Evolutionary conservation across 2,113 vertebrate species (phyloP).

Genomic region (Neogale vison): DNA sequence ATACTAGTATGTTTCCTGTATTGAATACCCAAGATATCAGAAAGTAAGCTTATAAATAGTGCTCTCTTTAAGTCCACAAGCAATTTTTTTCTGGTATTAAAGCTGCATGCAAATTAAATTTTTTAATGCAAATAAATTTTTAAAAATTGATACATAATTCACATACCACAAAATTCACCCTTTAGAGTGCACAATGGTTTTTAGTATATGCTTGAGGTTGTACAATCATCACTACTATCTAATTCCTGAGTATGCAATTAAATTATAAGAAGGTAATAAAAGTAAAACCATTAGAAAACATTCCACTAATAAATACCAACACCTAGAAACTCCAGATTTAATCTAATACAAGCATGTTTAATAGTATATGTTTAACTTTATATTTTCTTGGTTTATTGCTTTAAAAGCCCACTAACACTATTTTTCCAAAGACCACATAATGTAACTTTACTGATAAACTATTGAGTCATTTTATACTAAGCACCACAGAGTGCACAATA

Average conservation of each 20-base stretch:
- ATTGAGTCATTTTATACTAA: slow-evolving; percentile 29
- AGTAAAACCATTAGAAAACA: slow-evolving; percentile 11
- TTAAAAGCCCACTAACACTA: neutral
- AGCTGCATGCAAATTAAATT: neutral
- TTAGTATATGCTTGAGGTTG: neutral
- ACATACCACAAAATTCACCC: slow-evolving; percentile 20
- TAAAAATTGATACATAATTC: neutral
- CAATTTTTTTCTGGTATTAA: neutral
- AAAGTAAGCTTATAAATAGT: slow-evolving; percentile 4
- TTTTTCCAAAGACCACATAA: slow-evolving; percentile 37
- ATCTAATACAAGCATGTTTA: neutral
- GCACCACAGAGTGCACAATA: neutral
- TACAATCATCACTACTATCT: neutral
- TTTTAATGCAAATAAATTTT: neutral
- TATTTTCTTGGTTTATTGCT: neutral
- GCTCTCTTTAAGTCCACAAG: neutral
- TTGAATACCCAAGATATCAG: slow-evolving; percentile 32
- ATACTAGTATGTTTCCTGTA: neutral
- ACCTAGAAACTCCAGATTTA: neutral
- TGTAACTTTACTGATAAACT: neutral
- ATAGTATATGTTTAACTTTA: neutral
- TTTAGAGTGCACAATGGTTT: neutral
- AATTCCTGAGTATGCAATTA: slow-evolving; percentile 6
- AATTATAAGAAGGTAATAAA: neutral
- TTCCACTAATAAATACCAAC: neutral